Evolutionary conservation across 2,113 vertebrate genomes (phyloP).

Genomic region (Cyprinodon tularosa): DNA sequence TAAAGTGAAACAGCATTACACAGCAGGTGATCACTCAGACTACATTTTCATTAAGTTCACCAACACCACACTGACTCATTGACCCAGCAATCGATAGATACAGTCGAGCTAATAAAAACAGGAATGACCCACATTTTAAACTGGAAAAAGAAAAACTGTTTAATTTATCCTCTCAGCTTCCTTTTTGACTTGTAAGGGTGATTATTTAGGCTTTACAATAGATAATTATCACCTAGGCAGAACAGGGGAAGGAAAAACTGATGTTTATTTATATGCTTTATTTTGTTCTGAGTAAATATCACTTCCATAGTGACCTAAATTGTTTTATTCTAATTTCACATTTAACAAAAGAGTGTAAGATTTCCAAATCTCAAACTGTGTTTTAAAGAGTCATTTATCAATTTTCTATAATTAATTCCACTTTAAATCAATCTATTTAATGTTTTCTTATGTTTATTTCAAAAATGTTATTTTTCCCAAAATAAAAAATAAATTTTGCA

Average conservation of each 20-base stretch:
- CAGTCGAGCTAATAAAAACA: slow-evolving; percentile 61
- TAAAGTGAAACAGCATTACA: slow-evolving; percentile 76
- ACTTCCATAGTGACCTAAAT: too few relatives aligned
- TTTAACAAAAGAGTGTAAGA: too few relatives aligned
- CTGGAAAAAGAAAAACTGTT: slow-evolving; percentile 26
- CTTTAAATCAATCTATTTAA: too few relatives aligned
- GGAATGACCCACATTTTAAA: slow-evolving; percentile 55
- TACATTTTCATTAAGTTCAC: slow-evolving; percentile 72
- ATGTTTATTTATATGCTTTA: too few relatives aligned
- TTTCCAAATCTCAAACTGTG: too few relatives aligned
- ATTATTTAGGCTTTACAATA: slow-evolving; percentile 32
- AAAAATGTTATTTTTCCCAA: too few relatives aligned
- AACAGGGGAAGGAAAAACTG: background rate
- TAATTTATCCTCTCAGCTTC: slow-evolving; percentile 28
- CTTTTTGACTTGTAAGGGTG: slow-evolving; percentile 23
- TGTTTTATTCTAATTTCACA: too few relatives aligned
- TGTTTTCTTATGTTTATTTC: too few relatives aligned
- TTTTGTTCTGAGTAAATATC: background rate
- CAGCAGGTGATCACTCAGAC: slow-evolving; percentile 72
- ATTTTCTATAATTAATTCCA: too few relatives aligned
- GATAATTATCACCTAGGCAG: background rate
- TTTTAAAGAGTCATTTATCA: too few relatives aligned
- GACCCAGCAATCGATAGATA: slow-evolving; percentile 72
- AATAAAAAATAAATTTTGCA: too few relatives aligned
- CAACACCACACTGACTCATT: slow-evolving; percentile 40